phyloP scores from a whole-genome alignment of 2,888 invertebrate species.

The Agelastica alni region DNA sequence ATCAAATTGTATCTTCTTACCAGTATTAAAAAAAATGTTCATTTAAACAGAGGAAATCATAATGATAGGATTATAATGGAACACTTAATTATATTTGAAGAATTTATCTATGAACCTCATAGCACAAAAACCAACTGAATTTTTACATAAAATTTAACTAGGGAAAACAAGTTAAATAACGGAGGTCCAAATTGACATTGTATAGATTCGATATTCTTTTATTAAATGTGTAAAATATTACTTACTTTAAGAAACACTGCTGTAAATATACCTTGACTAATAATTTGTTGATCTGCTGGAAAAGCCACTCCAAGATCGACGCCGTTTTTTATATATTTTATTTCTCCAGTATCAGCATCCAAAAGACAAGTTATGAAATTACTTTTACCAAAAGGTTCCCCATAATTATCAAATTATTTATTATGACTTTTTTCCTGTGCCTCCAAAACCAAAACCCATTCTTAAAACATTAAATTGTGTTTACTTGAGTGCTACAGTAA shows the following conservation, averaged over 20 bases:
- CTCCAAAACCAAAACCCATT: conserved; percentile 94
- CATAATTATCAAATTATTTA: conserved; percentile 94
- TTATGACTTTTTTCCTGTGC: conserved; percentile 96
- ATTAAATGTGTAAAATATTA: not conserved
- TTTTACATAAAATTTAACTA: no score
- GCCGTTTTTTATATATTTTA: conserved; percentile 88
- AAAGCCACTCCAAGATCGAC: conserved; percentile 79
- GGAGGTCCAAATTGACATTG: no score
- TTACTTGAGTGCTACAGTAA: no score
- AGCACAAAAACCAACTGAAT: no score
- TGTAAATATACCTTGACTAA: conserved; percentile 82
- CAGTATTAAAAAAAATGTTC: no score
- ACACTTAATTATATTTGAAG: no score
- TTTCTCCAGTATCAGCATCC: conserved; percentile 80
- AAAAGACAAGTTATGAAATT: conserved; percentile 91
- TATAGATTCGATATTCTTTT: no score
- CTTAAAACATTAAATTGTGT: conserved; percentile 52
- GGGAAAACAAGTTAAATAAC: no score
- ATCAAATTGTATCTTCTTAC: no score
- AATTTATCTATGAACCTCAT: no score
- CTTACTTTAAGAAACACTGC: conserved; percentile 86
- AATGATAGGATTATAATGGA: no score
- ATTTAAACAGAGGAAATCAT: no score
- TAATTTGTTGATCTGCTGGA: conserved; percentile 67
- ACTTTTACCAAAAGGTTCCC: conserved; percentile 87